These are phyloP conservation scores for Erinaceus europaeus DNA, from an alignment of 2,113 vertebrate genomes.

Conservation along the genomic window DNA sequence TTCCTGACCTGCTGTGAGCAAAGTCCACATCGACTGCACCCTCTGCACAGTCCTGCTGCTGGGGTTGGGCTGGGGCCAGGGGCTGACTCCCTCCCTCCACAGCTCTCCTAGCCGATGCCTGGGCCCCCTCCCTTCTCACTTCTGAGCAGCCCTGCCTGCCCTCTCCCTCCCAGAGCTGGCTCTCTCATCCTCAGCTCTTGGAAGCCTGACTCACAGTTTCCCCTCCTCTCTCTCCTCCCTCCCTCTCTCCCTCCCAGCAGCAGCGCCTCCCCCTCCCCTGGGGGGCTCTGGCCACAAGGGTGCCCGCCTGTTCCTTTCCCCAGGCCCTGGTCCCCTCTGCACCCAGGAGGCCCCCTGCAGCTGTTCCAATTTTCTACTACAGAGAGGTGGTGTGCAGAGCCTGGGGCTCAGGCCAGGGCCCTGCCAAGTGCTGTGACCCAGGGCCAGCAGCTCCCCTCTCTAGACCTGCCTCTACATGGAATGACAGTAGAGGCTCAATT, in stretches of 20 bases:
- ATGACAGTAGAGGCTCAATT: not conserved
- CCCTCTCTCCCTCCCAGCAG: slow-evolving; percentile 54
- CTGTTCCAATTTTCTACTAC: slow-evolving; percentile 44
- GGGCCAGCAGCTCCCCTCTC: slow-evolving; percentile 12
- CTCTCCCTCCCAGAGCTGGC: slow-evolving; percentile 71
- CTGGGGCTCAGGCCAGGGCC: not conserved
- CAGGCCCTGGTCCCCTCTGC: slow-evolving; percentile 11
- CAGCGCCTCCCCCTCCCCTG: slow-evolving; percentile 53
- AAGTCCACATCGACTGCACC: slow-evolving; percentile 61
- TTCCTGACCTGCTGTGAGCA: slow-evolving; percentile 49
- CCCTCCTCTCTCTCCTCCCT: slow-evolving; percentile 68
- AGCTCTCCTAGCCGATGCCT: slow-evolving; percentile 57
- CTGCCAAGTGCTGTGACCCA: not conserved
- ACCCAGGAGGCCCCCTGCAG: slow-evolving; percentile 58
- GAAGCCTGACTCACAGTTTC: slow-evolving; percentile 79
- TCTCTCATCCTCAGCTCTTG: slow-evolving; percentile 75
- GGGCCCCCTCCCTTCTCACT: slow-evolving; percentile 55
- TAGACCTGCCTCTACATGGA: not conserved
- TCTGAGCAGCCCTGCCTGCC: slow-evolving; percentile 62
- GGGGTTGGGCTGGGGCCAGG: slow-evolving; percentile 59
- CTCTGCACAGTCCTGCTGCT: not conserved
- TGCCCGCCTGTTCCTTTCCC: slow-evolving; percentile 59
- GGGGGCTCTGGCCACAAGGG: slow-evolving; percentile 67
- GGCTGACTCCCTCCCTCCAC: slow-evolving; percentile 53
- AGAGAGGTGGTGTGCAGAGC: not conserved